Evolutionary conservation across 2,113 vertebrate species (phyloP).

Genomic region (Cephalopterus ornatus): DNA sequence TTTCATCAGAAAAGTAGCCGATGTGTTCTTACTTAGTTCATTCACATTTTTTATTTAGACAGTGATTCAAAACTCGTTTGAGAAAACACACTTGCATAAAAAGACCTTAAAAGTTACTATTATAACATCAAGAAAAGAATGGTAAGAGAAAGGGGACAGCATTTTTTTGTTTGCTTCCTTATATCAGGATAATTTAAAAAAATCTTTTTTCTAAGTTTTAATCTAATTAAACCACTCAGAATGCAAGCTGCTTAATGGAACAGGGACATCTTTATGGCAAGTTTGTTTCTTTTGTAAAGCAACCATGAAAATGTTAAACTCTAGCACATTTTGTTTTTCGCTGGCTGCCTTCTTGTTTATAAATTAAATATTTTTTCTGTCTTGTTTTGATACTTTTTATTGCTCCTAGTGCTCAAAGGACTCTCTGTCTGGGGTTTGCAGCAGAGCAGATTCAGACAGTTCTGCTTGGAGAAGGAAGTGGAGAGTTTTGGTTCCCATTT

Average conservation of each 20-base stretch:
- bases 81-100: background rate
- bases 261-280: background rate
- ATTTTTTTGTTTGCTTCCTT: background rate
- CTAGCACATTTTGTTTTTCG: slow-evolving; percentile 4
- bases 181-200: background rate
- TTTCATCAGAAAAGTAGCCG: background rate
- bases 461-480: slow-evolving; percentile 80
- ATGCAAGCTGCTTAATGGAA: background rate
- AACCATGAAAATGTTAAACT: background rate
- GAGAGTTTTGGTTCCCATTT: slow-evolving; percentile 89
- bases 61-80: background rate
- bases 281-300: slow-evolving; percentile 28
- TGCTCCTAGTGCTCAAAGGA: slow-evolving; percentile 65
- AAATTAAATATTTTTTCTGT: slow-evolving; percentile 35
- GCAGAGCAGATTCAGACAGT: slow-evolving; percentile 69
- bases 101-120: background rate
- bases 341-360: slow-evolving; percentile 44
- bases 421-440: slow-evolving; percentile 62
- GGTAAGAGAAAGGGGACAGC: background rate
- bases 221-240: background rate
- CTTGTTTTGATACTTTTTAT: slow-evolving; percentile 41
- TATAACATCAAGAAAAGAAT: background rate
- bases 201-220: background rate
- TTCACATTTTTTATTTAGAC: background rate
- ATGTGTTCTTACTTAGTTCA: background rate